Base-by-base conservation (phyloP, 2,113 vertebrate species). In the Scolopax mira region DNA sequence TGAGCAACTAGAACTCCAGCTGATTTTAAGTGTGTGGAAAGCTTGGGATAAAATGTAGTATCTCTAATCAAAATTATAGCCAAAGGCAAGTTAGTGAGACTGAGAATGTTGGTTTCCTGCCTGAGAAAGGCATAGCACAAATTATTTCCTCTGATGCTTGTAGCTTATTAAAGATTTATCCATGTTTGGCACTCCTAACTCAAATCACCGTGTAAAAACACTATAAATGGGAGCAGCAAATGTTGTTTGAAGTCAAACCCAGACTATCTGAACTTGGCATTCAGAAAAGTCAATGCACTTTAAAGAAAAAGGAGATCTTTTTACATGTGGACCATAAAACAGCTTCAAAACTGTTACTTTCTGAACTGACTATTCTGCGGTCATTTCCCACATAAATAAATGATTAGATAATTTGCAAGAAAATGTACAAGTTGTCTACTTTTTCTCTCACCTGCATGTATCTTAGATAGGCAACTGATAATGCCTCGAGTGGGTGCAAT, bases 121-220 rank as follows among this genome's bases (percentile, higher is more conserved):
- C 80, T 0, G 0, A 79, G 80, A 74, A 81, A 71, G 80, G 13
- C 79, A 67, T 30, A 64, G 46, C 39, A 86, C 77, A 64, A 74
- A 72, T 84, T 88, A 71, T 42, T 93, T 89, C 77, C 67, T 90
- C 39, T 80, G 60, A 78, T 2, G 0, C 90, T 90, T 72, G 64
- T 83, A 75, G 60, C 73, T 92, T 78, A 86, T 89, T 92, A 90
- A 92, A 95, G 65, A 90, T 93, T 84, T 92, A 90, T 93, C 60
- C 35, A 13, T 48, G 37, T 84, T 93, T 90, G 92, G 35, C 4
- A 5, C 71, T 89, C 65, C 33, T 88, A 80, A 62, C 51, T 93
- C 33, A 60, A 74, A 86, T 89, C 30, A 73, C 79, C n/a, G 6
- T 60, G 42, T 95, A 74, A 92, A 93, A 82, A 23, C 41, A 57